Percentiles rank a stretch among this genome's conserved stretches.
Evolutionary conservation across 2,888 invertebrate genomes (phyloP).

Genomic region (Didymodactylos carnosus): DNA sequence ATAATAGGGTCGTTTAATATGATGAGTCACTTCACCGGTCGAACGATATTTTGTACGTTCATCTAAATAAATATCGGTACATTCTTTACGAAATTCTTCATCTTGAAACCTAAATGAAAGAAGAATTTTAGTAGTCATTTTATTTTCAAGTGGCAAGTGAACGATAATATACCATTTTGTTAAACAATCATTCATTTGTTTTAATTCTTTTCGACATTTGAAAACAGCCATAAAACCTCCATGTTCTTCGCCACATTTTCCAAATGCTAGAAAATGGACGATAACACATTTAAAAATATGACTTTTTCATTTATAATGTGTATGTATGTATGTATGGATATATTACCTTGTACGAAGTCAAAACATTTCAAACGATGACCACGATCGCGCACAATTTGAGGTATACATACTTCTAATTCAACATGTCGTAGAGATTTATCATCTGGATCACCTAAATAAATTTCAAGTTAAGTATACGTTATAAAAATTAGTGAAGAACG

Average conservation of each 20-base stretch:
- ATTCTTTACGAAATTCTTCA: constrained; percentile 11
- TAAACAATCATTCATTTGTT: constrained; percentile 9
- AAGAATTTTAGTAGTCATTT: not conserved
- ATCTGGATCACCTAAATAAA: constrained; percentile 54
- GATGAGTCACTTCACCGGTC: constrained; percentile 4
- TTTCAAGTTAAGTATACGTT: not conserved
- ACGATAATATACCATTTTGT: not conserved
- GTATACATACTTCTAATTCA: constrained; percentile 66
- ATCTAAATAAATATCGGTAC: constrained; percentile 6
- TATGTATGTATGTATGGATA: not conserved
- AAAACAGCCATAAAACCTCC: not conserved
- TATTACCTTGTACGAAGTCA: constrained; percentile 46
- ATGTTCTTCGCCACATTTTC: constrained; percentile 8
- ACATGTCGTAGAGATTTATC: constrained; percentile 63
- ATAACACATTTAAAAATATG: not conserved
- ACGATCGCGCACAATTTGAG: constrained; percentile 64
- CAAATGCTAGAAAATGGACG: not conserved
- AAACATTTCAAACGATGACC: constrained; percentile 58
- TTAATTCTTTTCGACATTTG: constrained; percentile 5
- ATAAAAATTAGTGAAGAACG: too few relatives aligned
- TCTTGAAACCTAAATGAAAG: not conserved
- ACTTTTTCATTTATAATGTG: not conserved
- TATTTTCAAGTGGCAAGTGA: not conserved
- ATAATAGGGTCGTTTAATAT: not conserved
- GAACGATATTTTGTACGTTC: constrained; percentile 2